Conservation (phyloP, 2,113 vertebrate genomes). For the Sebastes schlegelii region DNA sequence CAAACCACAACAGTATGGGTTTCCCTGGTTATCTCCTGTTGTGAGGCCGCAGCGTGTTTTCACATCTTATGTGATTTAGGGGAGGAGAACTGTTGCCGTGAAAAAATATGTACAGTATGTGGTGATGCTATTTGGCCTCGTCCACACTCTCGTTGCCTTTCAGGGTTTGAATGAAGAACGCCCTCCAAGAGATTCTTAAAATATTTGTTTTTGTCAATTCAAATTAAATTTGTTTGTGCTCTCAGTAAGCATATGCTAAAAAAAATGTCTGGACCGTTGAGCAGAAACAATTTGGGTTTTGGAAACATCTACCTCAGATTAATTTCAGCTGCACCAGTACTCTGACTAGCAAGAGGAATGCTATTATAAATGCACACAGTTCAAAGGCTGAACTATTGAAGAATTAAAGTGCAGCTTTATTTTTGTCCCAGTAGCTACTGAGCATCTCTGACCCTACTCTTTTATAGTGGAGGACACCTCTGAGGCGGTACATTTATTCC, state of each 20-base stretch:
- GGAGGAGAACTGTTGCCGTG: neutral
- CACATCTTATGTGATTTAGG: neutral
- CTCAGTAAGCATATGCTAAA: neutral
- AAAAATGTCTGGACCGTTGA: neutral
- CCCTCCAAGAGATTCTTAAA: neutral
- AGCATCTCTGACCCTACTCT: slow-evolving; percentile 4
- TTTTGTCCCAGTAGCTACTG: neutral
- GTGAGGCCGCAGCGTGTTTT: neutral
- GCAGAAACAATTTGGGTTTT: neutral
- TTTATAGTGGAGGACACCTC: slow-evolving; percentile 16
- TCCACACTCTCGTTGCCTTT: neutral
- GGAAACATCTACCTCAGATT: neutral
- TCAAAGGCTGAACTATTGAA: neutral
- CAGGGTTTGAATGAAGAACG: neutral
- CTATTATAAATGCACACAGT: neutral
- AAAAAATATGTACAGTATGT: neutral
- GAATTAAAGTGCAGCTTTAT: neutral
- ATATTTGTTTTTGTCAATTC: neutral
- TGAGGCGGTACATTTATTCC: slow-evolving; percentile 2
- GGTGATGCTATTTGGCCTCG: neutral
- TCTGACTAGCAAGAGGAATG: neutral
- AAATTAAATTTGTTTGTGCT: neutral
- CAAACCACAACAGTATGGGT: too few relatives aligned
- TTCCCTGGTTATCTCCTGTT: neutral
- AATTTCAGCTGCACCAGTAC: slow-evolving; percentile 3